Conservation (phyloP, 2,888 invertebrate species). For the Galerucella nymphaeae region DNA sequence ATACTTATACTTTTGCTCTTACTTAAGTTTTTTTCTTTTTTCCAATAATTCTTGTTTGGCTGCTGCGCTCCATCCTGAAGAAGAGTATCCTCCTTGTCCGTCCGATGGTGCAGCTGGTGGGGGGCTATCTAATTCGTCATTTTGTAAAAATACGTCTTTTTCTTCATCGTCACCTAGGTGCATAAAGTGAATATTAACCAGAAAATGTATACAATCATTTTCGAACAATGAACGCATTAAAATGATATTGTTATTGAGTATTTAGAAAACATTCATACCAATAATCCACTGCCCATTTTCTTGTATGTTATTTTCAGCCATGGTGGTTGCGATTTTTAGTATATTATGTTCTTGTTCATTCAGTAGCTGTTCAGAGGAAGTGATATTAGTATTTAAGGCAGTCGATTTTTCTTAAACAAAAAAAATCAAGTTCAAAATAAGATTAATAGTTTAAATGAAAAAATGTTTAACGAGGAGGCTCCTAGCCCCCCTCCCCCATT, state of each 20-base stretch:
- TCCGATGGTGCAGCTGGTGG: conserved; percentile 63
- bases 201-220: too few relatives aligned
- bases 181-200: too few relatives aligned
- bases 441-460: too few relatives aligned
- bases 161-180: conserved; percentile 51
- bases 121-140: conserved; percentile 53
- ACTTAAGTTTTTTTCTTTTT: conserved; percentile 60
- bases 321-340: conserved; percentile 22
- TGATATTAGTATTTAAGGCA: neutral
- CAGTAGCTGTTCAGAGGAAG: conserved; percentile 11
- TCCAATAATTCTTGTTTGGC: conserved; percentile 57
- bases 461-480: too few relatives aligned
- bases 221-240: neutral
- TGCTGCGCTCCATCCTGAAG: conserved; percentile 48
- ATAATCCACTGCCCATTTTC: conserved; percentile 50
- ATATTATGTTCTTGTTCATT: conserved; percentile 16
- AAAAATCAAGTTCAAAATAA: neutral
- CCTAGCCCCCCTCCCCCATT: too few relatives aligned
- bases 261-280: conserved; percentile 40
- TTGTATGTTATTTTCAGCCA: conserved; percentile 45
- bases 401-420: conserved; percentile 10
- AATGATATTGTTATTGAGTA: neutral
- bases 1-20: conserved; percentile 46
- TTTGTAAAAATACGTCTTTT: conserved; percentile 67
- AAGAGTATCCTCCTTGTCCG: conserved; percentile 60